These are phyloP conservation scores for Lissonota sp. DNA, from an alignment of 2,888 invertebrate genomes.

Conservation along the genomic window DNA sequence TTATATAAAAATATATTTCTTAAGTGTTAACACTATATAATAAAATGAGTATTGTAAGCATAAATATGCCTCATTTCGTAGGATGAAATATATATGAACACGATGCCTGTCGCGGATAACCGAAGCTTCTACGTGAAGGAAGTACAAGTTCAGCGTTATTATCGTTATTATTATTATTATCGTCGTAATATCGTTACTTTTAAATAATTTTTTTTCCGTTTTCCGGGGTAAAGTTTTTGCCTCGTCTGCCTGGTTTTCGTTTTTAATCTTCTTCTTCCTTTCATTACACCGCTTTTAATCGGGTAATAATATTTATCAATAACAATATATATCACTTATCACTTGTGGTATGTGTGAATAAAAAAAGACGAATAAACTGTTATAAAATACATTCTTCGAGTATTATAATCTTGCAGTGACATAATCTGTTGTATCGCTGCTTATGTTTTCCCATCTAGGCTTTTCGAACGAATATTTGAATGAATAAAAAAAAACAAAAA, in stretches of 20 bases:
- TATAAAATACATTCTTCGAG: constrained; percentile 84
- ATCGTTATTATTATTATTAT: constrained; percentile 37
- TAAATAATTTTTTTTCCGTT: constrained; percentile 39
- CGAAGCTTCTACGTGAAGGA: constrained; percentile 81
- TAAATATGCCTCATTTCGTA: constrained; percentile 71
- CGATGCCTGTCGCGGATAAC: constrained; percentile 84
- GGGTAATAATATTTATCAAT: constrained; percentile 74
- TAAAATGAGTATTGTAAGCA: constrained; percentile 84
- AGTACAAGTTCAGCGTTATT: constrained; percentile 73
- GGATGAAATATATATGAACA: constrained; percentile 78
- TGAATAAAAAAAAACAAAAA: constrained; percentile 1
- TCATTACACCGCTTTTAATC: constrained; percentile 64
- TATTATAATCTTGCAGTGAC: constrained; percentile 77
- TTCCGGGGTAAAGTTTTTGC: constrained; percentile 40
- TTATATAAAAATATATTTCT: constrained; percentile 84
- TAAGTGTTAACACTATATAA: constrained; percentile 83
- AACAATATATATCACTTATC: constrained; percentile 82
- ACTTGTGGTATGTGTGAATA: constrained; percentile 82
- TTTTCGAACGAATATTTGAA: constrained; percentile 72
- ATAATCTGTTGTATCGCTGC: constrained; percentile 42
- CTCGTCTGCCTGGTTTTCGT: constrained; percentile 33
- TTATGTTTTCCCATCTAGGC: constrained; percentile 59
- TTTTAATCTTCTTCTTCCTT: constrained; percentile 37
- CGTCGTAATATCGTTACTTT: constrained; percentile 22
- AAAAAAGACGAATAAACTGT: constrained; percentile 83